These are phyloP conservation scores for Notamacropus eugenii DNA, from an alignment of 2,797 vertebrate species.

Conservation along the genomic window DNA sequence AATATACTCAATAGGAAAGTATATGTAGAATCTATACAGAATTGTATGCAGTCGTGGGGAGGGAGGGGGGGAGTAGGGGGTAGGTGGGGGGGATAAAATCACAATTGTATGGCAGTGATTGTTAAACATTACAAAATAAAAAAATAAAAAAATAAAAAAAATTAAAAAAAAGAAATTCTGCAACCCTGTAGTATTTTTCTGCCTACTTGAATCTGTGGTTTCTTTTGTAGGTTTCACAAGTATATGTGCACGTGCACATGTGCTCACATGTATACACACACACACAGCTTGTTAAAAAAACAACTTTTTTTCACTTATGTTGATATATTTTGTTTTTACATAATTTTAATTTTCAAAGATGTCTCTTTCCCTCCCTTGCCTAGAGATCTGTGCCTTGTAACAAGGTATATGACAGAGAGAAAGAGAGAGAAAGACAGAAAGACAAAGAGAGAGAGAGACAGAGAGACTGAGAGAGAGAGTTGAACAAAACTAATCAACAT, in stretches of 20 bases:
- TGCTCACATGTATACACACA: neutral
- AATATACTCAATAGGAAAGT: no score
- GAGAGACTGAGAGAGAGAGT: neutral
- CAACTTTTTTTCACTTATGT: neutral
- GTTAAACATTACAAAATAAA: no score
- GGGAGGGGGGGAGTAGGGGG: no score
- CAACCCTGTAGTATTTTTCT: neutral
- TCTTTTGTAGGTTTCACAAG: neutral
- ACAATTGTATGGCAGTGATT: no score
- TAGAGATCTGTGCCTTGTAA: neutral
- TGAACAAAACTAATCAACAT: neutral
- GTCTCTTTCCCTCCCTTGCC: slow-evolving; percentile 19
- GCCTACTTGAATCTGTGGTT: neutral
- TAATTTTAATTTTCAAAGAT: neutral
- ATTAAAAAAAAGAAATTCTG: no score
- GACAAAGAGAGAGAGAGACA: neutral
- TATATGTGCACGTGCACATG: neutral
- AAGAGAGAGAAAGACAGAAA: neutral
- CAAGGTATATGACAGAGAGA: neutral
- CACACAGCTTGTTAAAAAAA: neutral
- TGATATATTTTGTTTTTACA: neutral
- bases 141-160: no score
- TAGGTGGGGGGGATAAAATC: no score
- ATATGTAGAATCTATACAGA: no score
- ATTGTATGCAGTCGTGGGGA: no score